A percentile compares a stretch with the other conserved stretches of the same genome.
Conservation (phyloP, 64 coral and sea anemone species). For the Dendrophyllia cribrosa region DNA sequence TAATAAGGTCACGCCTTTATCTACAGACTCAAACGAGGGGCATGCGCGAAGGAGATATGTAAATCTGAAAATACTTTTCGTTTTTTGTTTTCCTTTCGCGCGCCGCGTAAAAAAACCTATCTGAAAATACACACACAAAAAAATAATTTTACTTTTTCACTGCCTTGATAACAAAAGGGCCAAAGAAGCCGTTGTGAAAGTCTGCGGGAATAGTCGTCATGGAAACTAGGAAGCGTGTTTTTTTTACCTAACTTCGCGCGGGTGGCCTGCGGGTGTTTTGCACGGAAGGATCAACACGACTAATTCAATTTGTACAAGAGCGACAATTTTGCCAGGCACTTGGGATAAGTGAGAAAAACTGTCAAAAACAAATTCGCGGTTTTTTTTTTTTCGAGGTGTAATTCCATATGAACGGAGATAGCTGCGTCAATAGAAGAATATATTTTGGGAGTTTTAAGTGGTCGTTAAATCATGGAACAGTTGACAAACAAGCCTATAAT, state of each 20-base stretch:
- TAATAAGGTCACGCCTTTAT: too few species aligned
- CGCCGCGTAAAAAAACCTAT: too few species aligned
- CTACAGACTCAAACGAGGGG: too few species aligned
- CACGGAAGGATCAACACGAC: slow-evolving; percentile 30
- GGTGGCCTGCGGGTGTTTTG: slow-evolving; percentile 26
- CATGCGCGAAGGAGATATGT: too few species aligned
- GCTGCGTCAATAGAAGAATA: neutral
- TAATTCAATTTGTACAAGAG: slow-evolving; percentile 50
- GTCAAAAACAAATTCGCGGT: neutral
- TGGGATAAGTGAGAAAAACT: slow-evolving; percentile 15
- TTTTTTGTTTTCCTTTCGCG: too few species aligned
- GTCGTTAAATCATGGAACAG: neutral
- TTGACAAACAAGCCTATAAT: neutral
- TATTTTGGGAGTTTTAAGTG: neutral
- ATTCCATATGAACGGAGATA: neutral
- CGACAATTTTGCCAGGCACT: neutral
- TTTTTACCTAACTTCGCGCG: neutral
- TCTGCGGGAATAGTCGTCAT: neutral
- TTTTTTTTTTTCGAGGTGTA: neutral
- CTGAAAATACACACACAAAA: too few species aligned
- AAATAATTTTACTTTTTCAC: too few species aligned
- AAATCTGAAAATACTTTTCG: too few species aligned
- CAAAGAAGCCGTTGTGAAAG: too few species aligned
- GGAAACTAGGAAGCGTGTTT: neutral
- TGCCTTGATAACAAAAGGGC: too few species aligned